Base-by-base conservation (phyloP, 2,113 vertebrate species). In the Pionites leucogaster region DNA sequence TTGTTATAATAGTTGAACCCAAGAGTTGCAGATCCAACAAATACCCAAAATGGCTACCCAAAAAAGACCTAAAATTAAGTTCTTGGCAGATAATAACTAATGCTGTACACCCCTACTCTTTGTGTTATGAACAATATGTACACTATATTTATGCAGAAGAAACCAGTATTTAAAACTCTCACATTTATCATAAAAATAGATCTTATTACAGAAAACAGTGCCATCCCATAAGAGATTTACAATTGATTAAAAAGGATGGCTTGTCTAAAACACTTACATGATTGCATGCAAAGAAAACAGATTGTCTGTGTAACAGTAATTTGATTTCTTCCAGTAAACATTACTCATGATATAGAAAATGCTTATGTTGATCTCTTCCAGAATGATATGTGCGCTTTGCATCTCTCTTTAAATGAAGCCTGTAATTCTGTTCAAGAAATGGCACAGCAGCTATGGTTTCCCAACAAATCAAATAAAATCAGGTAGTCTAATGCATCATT, bases 271-370 rank as follows among this genome's bases (percentile, higher is more conserved):
- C 88, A 95, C 95, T 97, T 97, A 97, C 60, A 88, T 95, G 81
- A 97, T 97, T 97, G 86, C 96, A 95, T 81, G 94, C 78, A 92
- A 97, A 93, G 91, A 95, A 97, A 97, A 97, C 96, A 97, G 96
- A 97, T 96, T 96, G 95, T 86, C 95, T 95, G 47, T 95, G 91
- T 90, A 95, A 96, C 64, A 84, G 85, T 95, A 96, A 97, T 97
- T 95, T 97, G 93, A 97, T 97, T 97, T 96, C 82, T 94, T 96
- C 93, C 93, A 96, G 94, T 94, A 97, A 97, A 95, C 94, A 96
- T 97, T 96, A 97, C 70, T 96, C 96, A 96, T 82, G 83, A 93
- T 97, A 95, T 33, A 86, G 92, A 95, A 97, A 97, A 92, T 3
- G 60, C 93, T 97, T 97, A 83, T 86, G 86, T 49, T 95, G 95